Percentiles rank a stretch among this genome's conserved stretches.
Evolutionary conservation across 2,888 invertebrate species (phyloP).

Genomic region (Flexamia atlantica): DNA sequence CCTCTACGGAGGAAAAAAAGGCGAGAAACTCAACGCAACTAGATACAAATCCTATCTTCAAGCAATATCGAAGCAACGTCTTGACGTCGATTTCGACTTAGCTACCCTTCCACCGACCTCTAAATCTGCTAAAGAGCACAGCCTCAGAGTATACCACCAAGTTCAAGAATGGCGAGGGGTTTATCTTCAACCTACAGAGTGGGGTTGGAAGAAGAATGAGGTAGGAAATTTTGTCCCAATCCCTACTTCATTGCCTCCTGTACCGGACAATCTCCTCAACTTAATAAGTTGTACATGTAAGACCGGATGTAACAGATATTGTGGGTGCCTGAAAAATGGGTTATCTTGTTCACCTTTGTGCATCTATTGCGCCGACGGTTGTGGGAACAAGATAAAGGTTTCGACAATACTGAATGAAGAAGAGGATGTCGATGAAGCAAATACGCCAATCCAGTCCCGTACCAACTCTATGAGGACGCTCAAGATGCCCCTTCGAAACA

Average conservation of each 20-base stretch:
- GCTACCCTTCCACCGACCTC: conserved; percentile 58
- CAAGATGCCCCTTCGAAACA: too few species aligned
- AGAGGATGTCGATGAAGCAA: too few species aligned
- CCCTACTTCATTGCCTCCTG: neutral
- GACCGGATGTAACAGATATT: conserved; percentile 9
- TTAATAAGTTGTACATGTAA: conserved; percentile 10
- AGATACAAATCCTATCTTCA: neutral
- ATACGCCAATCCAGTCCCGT: too few species aligned
- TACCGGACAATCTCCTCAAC: neutral
- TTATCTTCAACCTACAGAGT: neutral
- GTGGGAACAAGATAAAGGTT: too few species aligned
- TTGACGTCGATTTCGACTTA: neutral
- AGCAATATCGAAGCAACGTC: neutral
- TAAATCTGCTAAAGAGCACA: conserved; percentile 54
- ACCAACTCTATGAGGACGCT: too few species aligned
- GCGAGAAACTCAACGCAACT: neutral
- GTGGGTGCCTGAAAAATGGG: neutral
- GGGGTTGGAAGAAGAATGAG: neutral
- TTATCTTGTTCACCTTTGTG: neutral
- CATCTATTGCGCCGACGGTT: conserved; percentile 18
- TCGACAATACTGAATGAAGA: too few species aligned
- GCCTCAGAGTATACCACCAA: conserved; percentile 59
- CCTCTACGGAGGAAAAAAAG: neutral
- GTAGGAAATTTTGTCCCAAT: neutral
- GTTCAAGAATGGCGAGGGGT: conserved; percentile 56